Evolutionary conservation across 64 coral and sea anemone species (phyloP), one percentile per base, ranked within the genome.

Genomic region (Stichodactyla mertensii): DNA sequence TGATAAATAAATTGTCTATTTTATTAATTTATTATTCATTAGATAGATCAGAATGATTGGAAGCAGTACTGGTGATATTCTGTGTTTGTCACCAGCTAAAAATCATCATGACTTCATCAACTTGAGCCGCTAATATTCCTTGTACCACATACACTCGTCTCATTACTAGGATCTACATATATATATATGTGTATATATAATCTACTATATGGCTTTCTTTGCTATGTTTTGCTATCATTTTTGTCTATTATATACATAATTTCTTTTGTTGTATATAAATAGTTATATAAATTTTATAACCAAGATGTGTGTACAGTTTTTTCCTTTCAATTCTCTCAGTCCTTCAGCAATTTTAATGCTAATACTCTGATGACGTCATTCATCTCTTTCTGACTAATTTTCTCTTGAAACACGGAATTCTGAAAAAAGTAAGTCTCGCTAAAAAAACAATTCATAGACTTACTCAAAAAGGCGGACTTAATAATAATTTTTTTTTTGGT

Each of bases 211-310:
- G 24, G 4, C 69, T 74, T 74, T 31, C 5, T 13, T 4, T 74
- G 69, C 69, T 66, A 66, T 31, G 23, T 28, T 27, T 74, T 58
- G 7, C 69, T 28, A 74, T 11, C 0, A 10, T 28, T 31, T 74
- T 11, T 31, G 5, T 7, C 24, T 74, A 74, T 23, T 74, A 74
- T 74, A 13, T 74, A 74, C 69, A 74, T 74, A 74, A 74, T 74
- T 74, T 74, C 69, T 74, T 22, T 74, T 74, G 27, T 74, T 4
- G 69, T 74, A 74, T 74, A 74, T 74, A 74, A 74, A 74, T 74
- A 74, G 69, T n/a, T 18, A 27, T 74, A 74, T 74, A 74, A 74
- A 74, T 74, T 74, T 31, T 5, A 23, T 74, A 74, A 23, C 24
- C 69, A 74, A 74, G 22, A 74, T 9, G 1, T 36, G 31, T 45